These are phyloP conservation scores for Tromatobia lineatoria DNA, from an alignment of 2,888 invertebrate species.

Conservation along the genomic window DNA sequence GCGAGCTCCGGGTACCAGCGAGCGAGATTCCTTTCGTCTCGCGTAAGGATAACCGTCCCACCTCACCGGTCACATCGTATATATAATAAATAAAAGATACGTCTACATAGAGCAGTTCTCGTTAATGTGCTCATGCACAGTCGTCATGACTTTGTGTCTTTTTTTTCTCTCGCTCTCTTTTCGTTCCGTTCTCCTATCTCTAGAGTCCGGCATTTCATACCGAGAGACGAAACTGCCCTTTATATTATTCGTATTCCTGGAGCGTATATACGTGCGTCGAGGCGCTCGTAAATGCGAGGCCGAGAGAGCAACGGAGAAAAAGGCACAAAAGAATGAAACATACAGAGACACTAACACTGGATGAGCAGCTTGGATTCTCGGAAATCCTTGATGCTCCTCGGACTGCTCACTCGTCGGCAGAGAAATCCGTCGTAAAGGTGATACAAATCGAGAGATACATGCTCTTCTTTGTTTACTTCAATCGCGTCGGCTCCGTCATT, in stretches of 20 bases:
- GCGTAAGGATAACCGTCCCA: slow-evolving; percentile 47
- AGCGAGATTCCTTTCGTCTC: slow-evolving; percentile 49
- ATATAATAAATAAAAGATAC: slow-evolving; percentile 38
- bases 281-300: slow-evolving; percentile 69
- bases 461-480: slow-evolving; percentile 15
- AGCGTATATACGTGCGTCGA: slow-evolving; percentile 65
- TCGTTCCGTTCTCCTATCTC: slow-evolving; percentile 52
- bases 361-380: slow-evolving; percentile 68
- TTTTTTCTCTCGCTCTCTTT: slow-evolving; percentile 58
- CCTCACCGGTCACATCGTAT: slow-evolving; percentile 20
- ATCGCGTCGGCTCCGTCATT: not conserved
- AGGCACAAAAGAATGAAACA: slow-evolving; percentile 7
- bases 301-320: slow-evolving; percentile 16
- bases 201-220: slow-evolving; percentile 47
- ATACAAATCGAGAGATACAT: slow-evolving; percentile 30
- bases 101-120: slow-evolving; percentile 58
- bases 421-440: slow-evolving; percentile 35
- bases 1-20: slow-evolving; percentile 19
- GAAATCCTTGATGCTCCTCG: slow-evolving; percentile 70
- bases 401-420: not conserved
- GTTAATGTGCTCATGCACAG: slow-evolving; percentile 68
- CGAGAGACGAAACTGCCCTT: slow-evolving; percentile 46
- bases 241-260: slow-evolving; percentile 56
- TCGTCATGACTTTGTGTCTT: slow-evolving; percentile 37
- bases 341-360: slow-evolving; percentile 19